Base-by-base conservation (phyloP, 2,113 vertebrate species). In the Psilopsiagon aurifrons region DNA sequence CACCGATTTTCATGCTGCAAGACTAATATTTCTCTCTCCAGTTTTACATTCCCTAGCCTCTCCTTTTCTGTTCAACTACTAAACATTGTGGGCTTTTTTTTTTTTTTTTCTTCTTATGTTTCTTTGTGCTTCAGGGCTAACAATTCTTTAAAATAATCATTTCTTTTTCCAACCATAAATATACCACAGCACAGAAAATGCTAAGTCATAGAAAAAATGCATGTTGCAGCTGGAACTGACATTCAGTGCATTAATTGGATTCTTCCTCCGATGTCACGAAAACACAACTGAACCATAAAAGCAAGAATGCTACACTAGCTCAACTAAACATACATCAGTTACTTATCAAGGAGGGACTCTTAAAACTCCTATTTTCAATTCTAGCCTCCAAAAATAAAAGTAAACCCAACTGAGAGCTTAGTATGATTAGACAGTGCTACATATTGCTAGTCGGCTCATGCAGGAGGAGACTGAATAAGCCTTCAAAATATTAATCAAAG, bases 221-320 rank as follows among this genome's bases (percentile, higher is more conserved):
- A 41, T 62, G 29, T 82, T 88, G 28, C 79, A 94, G 44, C 84
- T 95, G 91, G 89, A 93, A 86, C 28, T 93, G 64, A 70, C 97
- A 78, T 24, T 88, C 8, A 6, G 25, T 88, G 76, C 37, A 67
- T 90, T 95, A 94, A 96, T 96, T 95, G 83, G 76, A 79, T 88
- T 39, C 73, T 92, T 96, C 73, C 89, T 88, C 46, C 68, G 69
- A 52, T 75, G 73, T 86, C 86, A 62, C 16, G 54, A 70, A 94
- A 90, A 83, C 6, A 41, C 46, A 94, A 86, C 24, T 90, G 86
- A 94, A 88, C 69, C 71, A 35, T 82, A 67, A 88, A 90, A 69
- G 51, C 80, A 77, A 44, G 35, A 82, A 23, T 27, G 44, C 33
- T 77, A 33, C 28, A 8, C 49, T 67, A 76, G 69, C 57, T 86